Conservation (phyloP, 2,113 vertebrate genomes). For the Crotalus viridis region DNA sequence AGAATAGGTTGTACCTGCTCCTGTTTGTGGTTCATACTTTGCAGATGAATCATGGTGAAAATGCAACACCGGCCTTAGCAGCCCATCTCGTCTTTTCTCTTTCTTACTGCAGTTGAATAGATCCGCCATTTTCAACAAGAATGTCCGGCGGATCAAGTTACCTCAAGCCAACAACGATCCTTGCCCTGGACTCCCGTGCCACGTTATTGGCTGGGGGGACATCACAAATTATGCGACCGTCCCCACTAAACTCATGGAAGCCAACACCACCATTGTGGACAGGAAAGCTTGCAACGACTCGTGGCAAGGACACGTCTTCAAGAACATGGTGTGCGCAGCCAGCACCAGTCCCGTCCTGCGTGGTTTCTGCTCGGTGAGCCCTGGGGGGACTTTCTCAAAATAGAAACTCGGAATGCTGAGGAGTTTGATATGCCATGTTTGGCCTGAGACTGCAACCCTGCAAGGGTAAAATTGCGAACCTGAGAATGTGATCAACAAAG, state of each 20-base stretch:
- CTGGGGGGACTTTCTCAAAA: no score
- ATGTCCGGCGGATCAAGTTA: constrained; percentile 53
- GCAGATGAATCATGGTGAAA: not conserved
- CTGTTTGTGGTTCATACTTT: not conserved
- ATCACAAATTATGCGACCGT: constrained; percentile 39
- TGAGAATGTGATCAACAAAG: not conserved
- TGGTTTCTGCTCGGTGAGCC: constrained; percentile 66
- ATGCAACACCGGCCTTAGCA: not conserved
- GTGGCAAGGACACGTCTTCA: constrained; percentile 52
- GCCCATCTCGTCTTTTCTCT: rapidly evolving
- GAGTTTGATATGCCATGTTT: not conserved
- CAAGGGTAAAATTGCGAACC: not conserved
- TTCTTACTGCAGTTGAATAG: constrained; percentile 55
- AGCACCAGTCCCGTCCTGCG: constrained; percentile 38
- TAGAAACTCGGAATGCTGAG: not conserved
- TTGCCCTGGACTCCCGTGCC: constrained; percentile 37
- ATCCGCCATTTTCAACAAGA: constrained; percentile 49
- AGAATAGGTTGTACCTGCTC: not conserved
- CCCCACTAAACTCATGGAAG: constrained; percentile 62
- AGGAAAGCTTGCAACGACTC: constrained; percentile 54
- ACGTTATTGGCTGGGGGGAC: constrained; percentile 65
- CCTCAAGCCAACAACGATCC: rapidly evolving
- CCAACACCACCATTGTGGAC: constrained; percentile 50
- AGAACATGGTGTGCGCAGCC: constrained; percentile 61
- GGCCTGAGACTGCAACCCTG: not conserved